Conservation (phyloP, 2,888 invertebrate genomes). For the Diogma glabrata region DNA sequence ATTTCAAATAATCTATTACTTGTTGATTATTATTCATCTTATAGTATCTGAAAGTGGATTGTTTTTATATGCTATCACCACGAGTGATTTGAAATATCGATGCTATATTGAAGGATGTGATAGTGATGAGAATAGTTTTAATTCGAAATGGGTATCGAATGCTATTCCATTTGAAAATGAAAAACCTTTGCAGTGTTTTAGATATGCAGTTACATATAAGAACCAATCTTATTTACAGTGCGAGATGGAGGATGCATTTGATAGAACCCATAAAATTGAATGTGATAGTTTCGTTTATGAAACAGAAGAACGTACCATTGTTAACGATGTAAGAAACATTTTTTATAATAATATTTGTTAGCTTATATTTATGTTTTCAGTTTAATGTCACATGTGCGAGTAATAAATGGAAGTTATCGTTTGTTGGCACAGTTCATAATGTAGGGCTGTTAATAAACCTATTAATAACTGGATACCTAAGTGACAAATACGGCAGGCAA, state of each 20-base stretch:
- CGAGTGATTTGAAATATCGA: constrained; percentile 5
- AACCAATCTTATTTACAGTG: no score
- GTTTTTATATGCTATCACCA: no score
- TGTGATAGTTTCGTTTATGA: constrained; percentile 1
- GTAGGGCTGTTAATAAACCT: neutral
- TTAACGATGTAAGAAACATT: constrained; percentile 6
- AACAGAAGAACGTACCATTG: neutral
- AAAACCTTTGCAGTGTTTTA: neutral
- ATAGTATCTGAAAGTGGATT: no score
- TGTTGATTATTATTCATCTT: neutral
- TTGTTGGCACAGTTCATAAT: neutral
- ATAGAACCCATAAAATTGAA: neutral
- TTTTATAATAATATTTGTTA: neutral
- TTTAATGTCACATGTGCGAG: neutral
- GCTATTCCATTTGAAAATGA: neutral
- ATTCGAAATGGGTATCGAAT: constrained; percentile 1
- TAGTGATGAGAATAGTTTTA: neutral
- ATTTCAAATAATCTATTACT: neutral
- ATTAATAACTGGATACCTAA: neutral
- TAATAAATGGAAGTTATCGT: constrained; percentile 5
- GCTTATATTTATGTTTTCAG: neutral
- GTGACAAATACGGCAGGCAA: neutral
- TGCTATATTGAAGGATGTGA: constrained; percentile 1
- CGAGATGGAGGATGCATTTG: neutral
- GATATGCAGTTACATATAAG: neutral